Conservation (phyloP, 2,113 vertebrate genomes). For the Cinclus cinclus region DNA sequence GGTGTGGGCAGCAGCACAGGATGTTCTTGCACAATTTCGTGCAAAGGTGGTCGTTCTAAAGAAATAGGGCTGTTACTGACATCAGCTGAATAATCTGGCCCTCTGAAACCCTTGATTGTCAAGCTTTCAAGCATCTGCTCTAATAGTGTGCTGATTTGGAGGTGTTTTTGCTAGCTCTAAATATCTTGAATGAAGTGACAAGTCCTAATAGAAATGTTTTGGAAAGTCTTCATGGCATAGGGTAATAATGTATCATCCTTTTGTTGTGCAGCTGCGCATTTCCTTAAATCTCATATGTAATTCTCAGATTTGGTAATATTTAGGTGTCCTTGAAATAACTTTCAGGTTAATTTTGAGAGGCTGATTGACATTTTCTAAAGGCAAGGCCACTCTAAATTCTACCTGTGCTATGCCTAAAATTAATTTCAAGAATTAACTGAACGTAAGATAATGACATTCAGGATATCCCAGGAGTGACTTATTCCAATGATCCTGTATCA, state of each 20-base stretch:
- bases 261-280: background rate
- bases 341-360: background rate
- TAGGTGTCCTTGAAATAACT: background rate
- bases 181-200: background rate
- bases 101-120: background rate
- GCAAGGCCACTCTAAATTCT: background rate
- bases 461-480: background rate
- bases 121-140: background rate
- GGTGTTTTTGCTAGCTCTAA: background rate
- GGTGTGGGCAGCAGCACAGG: background rate
- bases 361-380: background rate
- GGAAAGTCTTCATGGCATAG: background rate
- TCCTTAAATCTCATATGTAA: accelerated
- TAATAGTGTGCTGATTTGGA: background rate
- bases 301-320: background rate
- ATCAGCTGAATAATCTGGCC: background rate
- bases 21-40: background rate
- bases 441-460: background rate
- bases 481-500: background rate
- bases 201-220: background rate
- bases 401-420: background rate
- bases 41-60: background rate
- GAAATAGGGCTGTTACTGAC: background rate
- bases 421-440: background rate
- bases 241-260: accelerated